Conservation (phyloP, 2,113 vertebrate genomes). For the Xiphias gladius region DNA sequence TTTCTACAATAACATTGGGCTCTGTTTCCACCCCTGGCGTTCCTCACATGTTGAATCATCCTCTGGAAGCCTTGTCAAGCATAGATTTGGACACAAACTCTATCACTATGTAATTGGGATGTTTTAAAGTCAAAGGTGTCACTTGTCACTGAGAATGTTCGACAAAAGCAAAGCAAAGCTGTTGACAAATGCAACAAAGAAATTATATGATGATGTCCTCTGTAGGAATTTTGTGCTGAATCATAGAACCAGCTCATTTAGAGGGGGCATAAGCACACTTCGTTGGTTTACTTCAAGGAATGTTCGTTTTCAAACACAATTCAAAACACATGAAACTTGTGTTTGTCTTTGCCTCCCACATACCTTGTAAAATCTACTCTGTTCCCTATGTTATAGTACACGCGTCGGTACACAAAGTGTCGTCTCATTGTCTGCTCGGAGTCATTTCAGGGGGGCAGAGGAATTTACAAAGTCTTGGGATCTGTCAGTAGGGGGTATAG, state of each 20-base stretch:
- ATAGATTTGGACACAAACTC: conserved; percentile 21
- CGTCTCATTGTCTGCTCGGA: conserved; percentile 80
- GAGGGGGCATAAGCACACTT: conserved; percentile 24
- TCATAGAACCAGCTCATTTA: conserved; percentile 6
- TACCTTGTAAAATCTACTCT: conserved; percentile 78
- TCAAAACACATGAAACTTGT: conserved; percentile 60
- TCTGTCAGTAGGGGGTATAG: conserved; percentile 81
- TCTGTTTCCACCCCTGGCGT: conserved; percentile 66
- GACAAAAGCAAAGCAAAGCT: conserved; percentile 8
- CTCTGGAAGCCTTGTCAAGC: conserved; percentile 23
- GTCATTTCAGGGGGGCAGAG: conserved; percentile 72
- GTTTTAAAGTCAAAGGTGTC: conserved; percentile 13
- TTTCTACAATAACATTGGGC: conserved; percentile 76
- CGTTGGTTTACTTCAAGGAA: conserved; percentile 62
- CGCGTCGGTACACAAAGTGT: conserved; percentile 76
- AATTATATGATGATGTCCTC: conserved; percentile 2
- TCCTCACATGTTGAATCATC: conserved; percentile 65
- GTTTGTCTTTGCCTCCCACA: conserved; percentile 75
- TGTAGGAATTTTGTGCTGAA: conserved; percentile 24
- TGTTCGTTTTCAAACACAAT: conserved; percentile 65
- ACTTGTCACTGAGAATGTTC: neutral
- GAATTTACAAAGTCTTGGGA: conserved; percentile 79
- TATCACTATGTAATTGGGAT: conserved; percentile 9
- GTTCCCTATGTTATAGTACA: conserved; percentile 72
- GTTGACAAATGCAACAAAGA: neutral